Evolutionary conservation across 2,797 vertebrate species (phyloP), one percentile per base, ranked within the genome.

Genomic region (Pteropus rufus): DNA sequence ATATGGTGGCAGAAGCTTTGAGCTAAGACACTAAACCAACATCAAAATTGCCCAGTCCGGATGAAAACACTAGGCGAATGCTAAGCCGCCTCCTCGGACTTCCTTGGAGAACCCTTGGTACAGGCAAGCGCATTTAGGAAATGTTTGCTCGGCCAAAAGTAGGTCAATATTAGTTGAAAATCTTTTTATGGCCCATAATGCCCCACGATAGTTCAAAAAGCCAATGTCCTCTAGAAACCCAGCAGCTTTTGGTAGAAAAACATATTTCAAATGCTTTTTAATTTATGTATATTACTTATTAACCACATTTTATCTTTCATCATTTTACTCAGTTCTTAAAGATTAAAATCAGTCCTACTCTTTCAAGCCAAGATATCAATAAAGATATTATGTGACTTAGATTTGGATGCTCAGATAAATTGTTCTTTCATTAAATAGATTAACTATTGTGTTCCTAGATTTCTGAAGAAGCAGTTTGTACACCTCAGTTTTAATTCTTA

Each of bases 251-350:
- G 19, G 34, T 60, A 81, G 46, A 79, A 86, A 75, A 70, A 52
- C 1, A 2, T 26, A 70, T 86, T 91, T 93, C 62, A 56, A 64
- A 82, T 41, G 56, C 44, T 84, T 90, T 85, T 77, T 82, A 72
- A 76, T 93, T 91, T 70, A 85, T 39, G 58, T 23, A 52, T 4
- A 58, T 94, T 91, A 96, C 58, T 94, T 89, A 97, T 94, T 95
- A 96, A 91, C 89, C 36, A 94, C 11, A 73, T 54, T 89, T 89
- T 88, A 73, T 72, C 92, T 93, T 89, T 79, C 12, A 95, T 91
- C 81, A 64, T 91, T 96, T 89, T 58, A 79, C 34, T 65, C 29
- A 91, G 69, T 83, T 96, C 73, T 94, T 41, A 89, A 93, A 95
- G 83, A 95, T 95, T 86, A 95, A 82, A 82, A 86, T 91, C 93